Conservation (phyloP, 2,797 vertebrate genomes). For the Enteromius afrohamiltoni region DNA sequence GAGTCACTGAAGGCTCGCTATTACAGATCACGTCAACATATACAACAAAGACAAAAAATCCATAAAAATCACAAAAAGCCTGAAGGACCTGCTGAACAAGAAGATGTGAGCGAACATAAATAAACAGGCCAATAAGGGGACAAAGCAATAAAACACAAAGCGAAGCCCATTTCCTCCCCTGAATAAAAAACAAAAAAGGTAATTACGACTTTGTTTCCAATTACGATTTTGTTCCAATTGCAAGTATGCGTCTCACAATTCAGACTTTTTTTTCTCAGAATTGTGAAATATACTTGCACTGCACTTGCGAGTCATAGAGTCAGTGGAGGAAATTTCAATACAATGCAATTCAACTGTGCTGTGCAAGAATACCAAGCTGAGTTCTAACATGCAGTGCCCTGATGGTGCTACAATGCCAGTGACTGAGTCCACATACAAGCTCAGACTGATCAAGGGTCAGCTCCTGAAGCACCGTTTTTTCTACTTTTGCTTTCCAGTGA, state of each 20-base stretch:
- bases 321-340: too few species aligned
- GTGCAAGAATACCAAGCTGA: neutral
- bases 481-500: neutral
- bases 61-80: neutral
- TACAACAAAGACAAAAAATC: neutral
- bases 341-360: neutral
- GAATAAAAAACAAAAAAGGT: too few species aligned
- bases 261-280: too few species aligned
- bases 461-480: neutral
- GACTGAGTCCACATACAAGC: neutral
- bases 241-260: too few species aligned
- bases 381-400: neutral
- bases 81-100: neutral
- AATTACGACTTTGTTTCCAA: too few species aligned
- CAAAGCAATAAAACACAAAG: neutral
- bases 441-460: neutral
- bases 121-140: neutral
- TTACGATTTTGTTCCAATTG: too few species aligned
- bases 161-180: neutral
- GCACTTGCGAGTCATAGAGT: too few species aligned
- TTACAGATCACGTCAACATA: slow-evolving; percentile 8
- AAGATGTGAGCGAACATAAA: neutral
- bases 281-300: too few species aligned
- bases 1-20: neutral
- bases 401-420: neutral